phyloP scores from a whole-genome alignment of 1,140 invertebrate genomes.

The Drosophila subobscura region DNA sequence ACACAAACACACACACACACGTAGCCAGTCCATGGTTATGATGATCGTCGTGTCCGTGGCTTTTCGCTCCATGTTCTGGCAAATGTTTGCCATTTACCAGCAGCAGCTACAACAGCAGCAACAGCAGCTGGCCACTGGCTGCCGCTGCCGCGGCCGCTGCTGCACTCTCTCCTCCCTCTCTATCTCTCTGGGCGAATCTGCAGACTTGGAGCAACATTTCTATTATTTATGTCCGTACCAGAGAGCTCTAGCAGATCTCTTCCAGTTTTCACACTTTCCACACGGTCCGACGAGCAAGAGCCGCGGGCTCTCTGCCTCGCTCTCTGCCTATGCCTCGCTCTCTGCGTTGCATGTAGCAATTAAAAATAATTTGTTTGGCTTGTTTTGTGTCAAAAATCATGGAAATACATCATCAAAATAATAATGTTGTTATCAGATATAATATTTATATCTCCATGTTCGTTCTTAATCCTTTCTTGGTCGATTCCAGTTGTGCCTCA shows the following conservation, averaged over 20 bases:
- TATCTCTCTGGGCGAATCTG: slow-evolving; percentile 41
- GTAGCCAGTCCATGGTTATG: slow-evolving; percentile 24
- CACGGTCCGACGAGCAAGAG: slow-evolving; percentile 27
- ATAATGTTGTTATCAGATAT: slow-evolving; percentile 59
- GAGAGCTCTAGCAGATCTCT: slow-evolving; percentile 44
- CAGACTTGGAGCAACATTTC: slow-evolving; percentile 58
- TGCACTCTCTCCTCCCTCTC: slow-evolving; percentile 16
- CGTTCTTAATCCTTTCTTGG: slow-evolving; percentile 4
- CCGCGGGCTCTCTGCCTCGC: too few relatives aligned
- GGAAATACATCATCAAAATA: slow-evolving; percentile 72
- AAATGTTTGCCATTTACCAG: slow-evolving; percentile 66
- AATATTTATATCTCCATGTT: slow-evolving; percentile 19
- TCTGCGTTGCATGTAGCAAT: slow-evolving; percentile 63
- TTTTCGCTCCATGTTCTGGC: slow-evolving; percentile 61
- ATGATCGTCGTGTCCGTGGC: slow-evolving; percentile 22
- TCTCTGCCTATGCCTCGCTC: background rate
- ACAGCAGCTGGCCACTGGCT: background rate
- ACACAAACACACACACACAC: slow-evolving; percentile 28
- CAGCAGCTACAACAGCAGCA: slow-evolving; percentile 20
- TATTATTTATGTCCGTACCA: slow-evolving; percentile 71
- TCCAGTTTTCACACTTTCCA: slow-evolving; percentile 77
- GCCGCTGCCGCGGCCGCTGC: background rate
- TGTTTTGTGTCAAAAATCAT: slow-evolving; percentile 74
- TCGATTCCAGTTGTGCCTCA: slow-evolving; percentile 7
- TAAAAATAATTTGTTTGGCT: slow-evolving; percentile 79